phyloP scores from a whole-genome alignment of 2,888 invertebrate genomes.

The Micoletzkya japonica region DNA sequence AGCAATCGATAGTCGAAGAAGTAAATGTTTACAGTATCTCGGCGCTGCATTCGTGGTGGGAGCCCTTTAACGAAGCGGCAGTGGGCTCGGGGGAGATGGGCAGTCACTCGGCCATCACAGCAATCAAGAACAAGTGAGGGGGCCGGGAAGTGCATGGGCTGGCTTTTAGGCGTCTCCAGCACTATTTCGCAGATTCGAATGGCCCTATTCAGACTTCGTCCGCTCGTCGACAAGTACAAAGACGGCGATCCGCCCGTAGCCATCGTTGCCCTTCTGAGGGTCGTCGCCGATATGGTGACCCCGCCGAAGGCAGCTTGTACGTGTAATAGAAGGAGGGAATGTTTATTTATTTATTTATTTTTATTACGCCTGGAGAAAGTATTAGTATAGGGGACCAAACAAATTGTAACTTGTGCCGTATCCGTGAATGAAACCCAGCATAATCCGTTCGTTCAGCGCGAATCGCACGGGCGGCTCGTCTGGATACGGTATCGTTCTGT shows the following conservation, averaged over 20 bases:
- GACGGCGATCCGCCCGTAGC: conserved; percentile 12
- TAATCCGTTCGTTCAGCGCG: conserved; percentile 12
- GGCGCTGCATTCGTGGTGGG: conserved; percentile 21
- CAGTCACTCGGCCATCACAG: conserved; percentile 7
- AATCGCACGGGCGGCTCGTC: background rate
- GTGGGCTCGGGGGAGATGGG: conserved; percentile 9
- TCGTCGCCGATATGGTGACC: conserved; percentile 1
- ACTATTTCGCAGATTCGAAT: background rate
- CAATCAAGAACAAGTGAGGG: conserved; percentile 6
- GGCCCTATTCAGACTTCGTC: conserved; percentile 3
- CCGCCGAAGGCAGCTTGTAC: too few species aligned
- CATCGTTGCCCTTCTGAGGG: background rate
- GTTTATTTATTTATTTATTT: too few species aligned
- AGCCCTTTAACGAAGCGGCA: conserved; percentile 16
- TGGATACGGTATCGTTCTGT: conserved; percentile 16
- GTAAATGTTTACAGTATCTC: conserved; percentile 8
- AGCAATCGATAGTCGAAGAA: too few species aligned
- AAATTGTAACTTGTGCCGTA: background rate
- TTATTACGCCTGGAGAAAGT: too few species aligned
- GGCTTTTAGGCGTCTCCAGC: too few species aligned
- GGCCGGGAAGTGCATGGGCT: background rate
- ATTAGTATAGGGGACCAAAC: too few species aligned
- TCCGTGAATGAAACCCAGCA: background rate
- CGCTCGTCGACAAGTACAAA: background rate
- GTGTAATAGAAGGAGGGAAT: too few species aligned